These are phyloP conservation scores for Clavelina lepadiformis DNA, from an alignment of 23 tunicate species.

Conservation along the genomic window DNA sequence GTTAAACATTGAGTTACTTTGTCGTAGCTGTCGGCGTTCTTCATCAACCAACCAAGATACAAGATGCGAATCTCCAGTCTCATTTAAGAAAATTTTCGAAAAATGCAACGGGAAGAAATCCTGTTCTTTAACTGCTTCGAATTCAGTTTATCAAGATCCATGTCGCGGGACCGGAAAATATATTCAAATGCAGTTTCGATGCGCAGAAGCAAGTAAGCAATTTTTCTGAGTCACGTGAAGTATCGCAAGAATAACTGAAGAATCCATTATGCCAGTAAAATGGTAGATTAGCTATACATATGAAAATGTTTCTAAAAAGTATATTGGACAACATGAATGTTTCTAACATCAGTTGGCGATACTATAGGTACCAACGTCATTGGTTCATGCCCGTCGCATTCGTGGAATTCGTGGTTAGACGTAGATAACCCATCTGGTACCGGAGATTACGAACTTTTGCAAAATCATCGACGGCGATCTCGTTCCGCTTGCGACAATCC, in stretches of 20 bases:
- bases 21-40: background rate
- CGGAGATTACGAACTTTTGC: slow-evolving; percentile 30
- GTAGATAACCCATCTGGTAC: slow-evolving; percentile 3
- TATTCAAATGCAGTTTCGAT: slow-evolving; percentile 31
- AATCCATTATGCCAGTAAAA: background rate
- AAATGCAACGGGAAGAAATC: slow-evolving; percentile 20
- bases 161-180: slow-evolving; percentile 31
- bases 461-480: slow-evolving; percentile 2
- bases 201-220: slow-evolving; percentile 31
- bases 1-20: background rate
- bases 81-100: slow-evolving; percentile 18
- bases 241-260: background rate
- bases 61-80: slow-evolving; percentile 17
- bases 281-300: too few species aligned
- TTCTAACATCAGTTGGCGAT: too few species aligned
- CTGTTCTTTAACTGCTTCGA: slow-evolving; percentile 20
- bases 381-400: slow-evolving; percentile 30
- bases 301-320: too few species aligned
- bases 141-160: slow-evolving; percentile 8
- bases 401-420: slow-evolving; percentile 40
- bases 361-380: slow-evolving; percentile 18
- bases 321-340: too few species aligned
- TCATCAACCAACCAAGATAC: background rate
- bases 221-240: background rate
- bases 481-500: slow-evolving; percentile 31